Base-by-base conservation (phyloP, 2,888 invertebrate species). In the Uropetala carovei region DNA sequence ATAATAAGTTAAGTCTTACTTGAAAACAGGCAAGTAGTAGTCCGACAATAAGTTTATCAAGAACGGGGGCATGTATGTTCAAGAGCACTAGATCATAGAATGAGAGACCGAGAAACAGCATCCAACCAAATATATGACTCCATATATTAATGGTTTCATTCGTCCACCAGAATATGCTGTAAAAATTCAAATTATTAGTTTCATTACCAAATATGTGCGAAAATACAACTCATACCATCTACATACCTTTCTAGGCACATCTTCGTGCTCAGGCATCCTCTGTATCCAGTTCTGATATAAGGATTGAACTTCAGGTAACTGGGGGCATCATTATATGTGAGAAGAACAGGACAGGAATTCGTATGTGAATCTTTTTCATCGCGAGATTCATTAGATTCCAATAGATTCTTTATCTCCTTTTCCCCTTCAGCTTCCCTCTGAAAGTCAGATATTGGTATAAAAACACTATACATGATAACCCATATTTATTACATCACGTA, bases 61-160 rank as follows among this genome's bases (percentile, higher is more conserved):
- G 96, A 92, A 97, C 94, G 1, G 97, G 97, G 16, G 98, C 98
- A 93, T 98, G 97, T 93, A 97, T 97, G 94, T 97, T 97, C 93
- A 98, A 96, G 94, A 98, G 96, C 94, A 96, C 97, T 94, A 98
- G 96, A 95, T 99, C 99, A 94, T 98, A 98, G 93, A 98, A 96
- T 43, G 98, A 98, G 93, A 99, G 95, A 91, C 97, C 97, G 93
- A 98, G 95, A 94, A 99, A 98, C 92, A 99, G 95, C 95, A 97
- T 96, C 96, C 98, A 97, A 14, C 98, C 98, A 94, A 98, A 97
- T 94, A 99, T 96, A 95, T 99, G 99, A 85, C 98, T 98, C 99
- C 99, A 99, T 94, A 99, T 99, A 94, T 99, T 99, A 94, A 99
- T 97, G 0, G 99, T 99, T 95, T 99, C 99, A 95, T 99, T 99